Evolutionary conservation across 2,888 invertebrate genomes (phyloP).

Genomic region (Brachyptera risi): DNA sequence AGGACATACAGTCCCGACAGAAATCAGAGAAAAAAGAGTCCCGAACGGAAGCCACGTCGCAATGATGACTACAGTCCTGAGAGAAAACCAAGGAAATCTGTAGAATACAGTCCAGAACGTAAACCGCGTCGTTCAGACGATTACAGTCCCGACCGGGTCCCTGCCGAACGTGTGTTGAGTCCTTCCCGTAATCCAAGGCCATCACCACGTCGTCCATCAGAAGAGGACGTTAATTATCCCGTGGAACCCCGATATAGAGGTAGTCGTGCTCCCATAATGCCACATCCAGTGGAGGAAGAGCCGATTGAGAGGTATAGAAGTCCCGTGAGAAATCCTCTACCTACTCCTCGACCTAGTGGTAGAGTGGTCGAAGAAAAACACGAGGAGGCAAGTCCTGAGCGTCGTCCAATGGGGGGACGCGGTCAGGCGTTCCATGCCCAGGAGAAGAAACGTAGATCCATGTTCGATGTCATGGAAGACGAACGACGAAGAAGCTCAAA

Average conservation of each 20-base stretch:
- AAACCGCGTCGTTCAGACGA: neutral
- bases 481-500: conserved; percentile 47
- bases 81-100: neutral
- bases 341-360: conserved; percentile 15
- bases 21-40: neutral
- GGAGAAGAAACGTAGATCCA: conserved; percentile 31
- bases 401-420: neutral
- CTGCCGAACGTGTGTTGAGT: conserved; percentile 22
- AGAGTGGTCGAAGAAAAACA: conserved; percentile 33
- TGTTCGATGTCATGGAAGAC: conserved; percentile 44
- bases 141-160: neutral
- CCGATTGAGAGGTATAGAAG: conserved; percentile 2
- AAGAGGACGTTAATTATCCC: conserved; percentile 1
- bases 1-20: conserved; percentile 10
- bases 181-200: conserved; percentile 3
- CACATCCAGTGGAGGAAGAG: conserved; percentile 8
- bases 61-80: conserved; percentile 11
- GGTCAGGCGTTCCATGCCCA: neutral
- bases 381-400: conserved; percentile 26
- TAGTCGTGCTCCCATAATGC: conserved; percentile 2
- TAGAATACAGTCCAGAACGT: conserved; percentile 5
- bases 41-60: conserved; percentile 1
- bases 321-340: conserved; percentile 1
- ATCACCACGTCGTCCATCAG: neutral
- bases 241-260: conserved; percentile 3